Base-by-base conservation (phyloP, 2,113 vertebrate species). In the Vulpes vulpes region DNA sequence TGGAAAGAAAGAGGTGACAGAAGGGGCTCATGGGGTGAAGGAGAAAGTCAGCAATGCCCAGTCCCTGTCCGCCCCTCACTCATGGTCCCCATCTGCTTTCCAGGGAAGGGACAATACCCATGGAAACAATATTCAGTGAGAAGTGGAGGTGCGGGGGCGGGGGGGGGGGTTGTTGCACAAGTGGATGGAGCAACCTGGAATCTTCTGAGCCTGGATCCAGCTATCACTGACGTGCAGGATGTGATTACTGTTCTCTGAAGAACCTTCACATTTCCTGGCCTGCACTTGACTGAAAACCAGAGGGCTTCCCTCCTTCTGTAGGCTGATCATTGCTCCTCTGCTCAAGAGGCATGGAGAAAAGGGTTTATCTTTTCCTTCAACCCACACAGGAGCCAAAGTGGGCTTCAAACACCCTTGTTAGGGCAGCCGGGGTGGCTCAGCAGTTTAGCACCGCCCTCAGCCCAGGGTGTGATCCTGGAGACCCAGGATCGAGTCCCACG, bases 11-110 rank as follows among this genome's bases (percentile, higher is more conserved):
- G 71, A 71, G 4, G 9, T 10, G 69, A 71, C 59, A 25, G 10
- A 51, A 14, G 2, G 8, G 27, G 2, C 78, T 51, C 43, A 15
- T 17, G 57, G 23, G 53, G 60, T 27, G 30, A 53, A 17, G 6
- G 38, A 2, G 55, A 69, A 94, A 69, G 83, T 14, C 25, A 59
- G 27, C 51, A 84, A 22, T 11, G 3, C 12, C 1, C 22, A 8
- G 22, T 5, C 51, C 51, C 5, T 59, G 17, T 7, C 17, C 16
- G 20, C 94, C 95, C 93, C 93, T 97, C 15, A 6, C 17, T 25
- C 32, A 14, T 0, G 1, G 8, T 38, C 96, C 94, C 97, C 96
- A 76, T 20, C 53, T 78, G 78, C 97, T 97, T 98, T 94, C 93
- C 96, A 97, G 96, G 86, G 87, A 91, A 84, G 38, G 71, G n/a